Base-by-base conservation (phyloP, 2,888 invertebrate species). In the Sylvicola cinctus region DNA sequence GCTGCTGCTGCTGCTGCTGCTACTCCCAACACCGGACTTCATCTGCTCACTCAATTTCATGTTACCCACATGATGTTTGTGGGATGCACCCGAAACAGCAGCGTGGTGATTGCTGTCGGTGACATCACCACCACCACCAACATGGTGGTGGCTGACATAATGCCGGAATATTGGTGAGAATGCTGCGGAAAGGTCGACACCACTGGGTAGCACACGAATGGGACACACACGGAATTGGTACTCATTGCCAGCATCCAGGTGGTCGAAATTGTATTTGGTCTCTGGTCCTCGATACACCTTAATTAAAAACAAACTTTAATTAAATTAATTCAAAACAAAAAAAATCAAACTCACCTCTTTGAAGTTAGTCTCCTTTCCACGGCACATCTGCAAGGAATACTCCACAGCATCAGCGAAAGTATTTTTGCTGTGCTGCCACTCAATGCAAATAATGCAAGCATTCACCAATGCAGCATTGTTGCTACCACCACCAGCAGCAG, bases 211-310 rank as follows among this genome's bases (percentile, higher is more conserved):
- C 36, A 66, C 54, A 32, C 87, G 69, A 46, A 84, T 69, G 17
- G 77, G 74, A 58, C 77, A 75, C 41, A 87, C 81, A 36, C 85
- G 71, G 46, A 78, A 71, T 46, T 62, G 60, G 60, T 85, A 85
- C 51, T 79, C 77, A 36, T 67, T 67, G 46, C 78, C 78, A 34
- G 74, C 65, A 46, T 77, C 74, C 50, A 87, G 64, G 50, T 74
- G 70, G 58, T 67, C 63, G 52, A 75, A 56, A 52, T 63, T 63
- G 51, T 63, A 69, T 55, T 64, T 66, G 37, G 68, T 62, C 44
- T 68, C 73, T 39, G 60, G 48, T 36, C 78, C 78, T 45, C 65
- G 63, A 55, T 75, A 77, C 45, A 74, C 69, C 74, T 78, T 55
- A 33, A 44, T 35, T 40, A 39, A 8, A 41, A 27, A 38, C 36